Percentiles rank a stretch among this genome's conserved stretches.
Conservation (phyloP, 2,888 invertebrate genomes). For the Chalcosyrphus nemorum region DNA sequence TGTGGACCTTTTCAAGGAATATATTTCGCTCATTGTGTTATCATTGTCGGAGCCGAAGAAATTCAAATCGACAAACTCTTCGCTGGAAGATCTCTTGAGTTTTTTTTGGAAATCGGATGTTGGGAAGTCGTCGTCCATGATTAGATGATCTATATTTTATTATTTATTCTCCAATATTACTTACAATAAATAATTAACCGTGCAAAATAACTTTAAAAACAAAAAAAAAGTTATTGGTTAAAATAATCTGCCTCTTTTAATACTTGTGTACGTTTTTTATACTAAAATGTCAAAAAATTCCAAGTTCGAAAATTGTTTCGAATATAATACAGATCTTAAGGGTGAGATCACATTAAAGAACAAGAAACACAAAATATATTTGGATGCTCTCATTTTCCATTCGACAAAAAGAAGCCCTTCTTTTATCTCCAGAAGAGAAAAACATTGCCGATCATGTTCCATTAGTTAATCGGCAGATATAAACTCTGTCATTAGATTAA, state of each 20-base stretch:
- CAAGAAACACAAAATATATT: too few relatives aligned
- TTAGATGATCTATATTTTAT: too few relatives aligned
- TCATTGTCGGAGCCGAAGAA: slow-evolving; percentile 62
- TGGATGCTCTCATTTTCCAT: too few relatives aligned
- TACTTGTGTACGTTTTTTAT: slow-evolving; percentile 8
- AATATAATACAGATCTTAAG: not conserved
- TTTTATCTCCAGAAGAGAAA: too few relatives aligned
- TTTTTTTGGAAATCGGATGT: slow-evolving; percentile 61
- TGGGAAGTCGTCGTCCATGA: slow-evolving; percentile 63
- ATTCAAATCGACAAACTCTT: slow-evolving; percentile 64
- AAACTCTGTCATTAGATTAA: too few relatives aligned
- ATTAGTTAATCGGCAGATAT: too few relatives aligned
- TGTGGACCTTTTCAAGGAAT: slow-evolving; percentile 38
- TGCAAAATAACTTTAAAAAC: not conserved
- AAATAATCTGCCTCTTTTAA: too few relatives aligned
- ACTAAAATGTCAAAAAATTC: not conserved
- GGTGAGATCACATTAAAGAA: not conserved
- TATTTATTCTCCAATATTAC: too few relatives aligned
- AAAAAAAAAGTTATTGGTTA: not conserved
- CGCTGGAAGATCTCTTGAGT: slow-evolving; percentile 50
- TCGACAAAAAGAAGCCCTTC: too few relatives aligned
- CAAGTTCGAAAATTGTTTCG: not conserved
- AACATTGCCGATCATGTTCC: too few relatives aligned
- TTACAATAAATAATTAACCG: not conserved
- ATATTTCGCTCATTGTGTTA: slow-evolving; percentile 46